These are phyloP conservation scores for Apotomis betuletana DNA, from an alignment of 2,888 invertebrate genomes.

Conservation along the genomic window DNA sequence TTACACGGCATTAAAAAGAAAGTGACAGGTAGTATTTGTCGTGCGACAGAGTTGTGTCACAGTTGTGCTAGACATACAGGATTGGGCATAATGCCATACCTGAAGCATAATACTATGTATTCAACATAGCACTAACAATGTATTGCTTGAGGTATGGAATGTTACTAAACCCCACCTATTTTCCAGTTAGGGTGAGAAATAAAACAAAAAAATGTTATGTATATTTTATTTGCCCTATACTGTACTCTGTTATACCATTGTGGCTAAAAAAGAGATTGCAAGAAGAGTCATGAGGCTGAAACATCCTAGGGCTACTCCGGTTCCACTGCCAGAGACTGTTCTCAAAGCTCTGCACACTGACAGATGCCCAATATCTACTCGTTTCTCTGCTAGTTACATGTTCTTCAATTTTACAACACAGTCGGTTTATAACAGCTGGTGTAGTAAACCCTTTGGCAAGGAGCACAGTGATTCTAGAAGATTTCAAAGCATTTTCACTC, in stretches of 20 bases:
- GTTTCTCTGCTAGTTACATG: conserved; percentile 58
- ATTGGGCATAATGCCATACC: too few species aligned
- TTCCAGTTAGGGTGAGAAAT: neutral
- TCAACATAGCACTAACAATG: too few species aligned
- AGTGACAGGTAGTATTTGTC: too few species aligned
- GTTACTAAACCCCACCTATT: too few species aligned
- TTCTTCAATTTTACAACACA: conserved; percentile 57
- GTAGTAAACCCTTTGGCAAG: conserved; percentile 68
- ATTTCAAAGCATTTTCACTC: conserved; percentile 59
- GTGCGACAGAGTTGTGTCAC: too few species aligned
- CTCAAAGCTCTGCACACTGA: conserved; percentile 70
- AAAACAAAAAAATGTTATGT: conserved; percentile 51
- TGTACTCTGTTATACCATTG: conserved; percentile 55
- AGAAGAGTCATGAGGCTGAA: conserved; percentile 69
- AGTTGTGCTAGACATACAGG: too few species aligned
- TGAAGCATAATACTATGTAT: too few species aligned
- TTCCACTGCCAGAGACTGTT: conserved; percentile 69
- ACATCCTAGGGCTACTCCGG: conserved; percentile 59
- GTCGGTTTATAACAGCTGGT: conserved; percentile 53
- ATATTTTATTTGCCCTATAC: conserved; percentile 73
- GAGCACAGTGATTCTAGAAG: conserved; percentile 63
- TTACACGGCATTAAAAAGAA: too few species aligned
- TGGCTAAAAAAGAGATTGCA: conserved; percentile 66
- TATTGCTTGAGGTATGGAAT: too few species aligned
- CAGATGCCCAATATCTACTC: conserved; percentile 65